phyloP scores from a whole-genome alignment of 2,888 invertebrate genomes.

The Mythimna loreyi region DNA sequence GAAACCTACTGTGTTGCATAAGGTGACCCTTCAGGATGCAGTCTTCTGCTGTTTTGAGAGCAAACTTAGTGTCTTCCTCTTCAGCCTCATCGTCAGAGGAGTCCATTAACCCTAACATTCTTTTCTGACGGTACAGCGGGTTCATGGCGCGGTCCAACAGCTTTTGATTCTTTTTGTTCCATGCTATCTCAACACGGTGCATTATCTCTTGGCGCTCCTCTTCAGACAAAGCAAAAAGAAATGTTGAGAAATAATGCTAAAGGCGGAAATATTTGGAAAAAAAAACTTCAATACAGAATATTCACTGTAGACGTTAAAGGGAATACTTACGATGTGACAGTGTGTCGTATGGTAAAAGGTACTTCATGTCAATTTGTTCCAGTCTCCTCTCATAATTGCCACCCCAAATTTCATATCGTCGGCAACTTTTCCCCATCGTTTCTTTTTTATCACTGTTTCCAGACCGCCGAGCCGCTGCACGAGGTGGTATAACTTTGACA shows the following conservation, averaged over 20 bases:
- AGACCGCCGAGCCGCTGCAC: constrained; percentile 97
- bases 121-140: constrained; percentile 75
- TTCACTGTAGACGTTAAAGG: not conserved
- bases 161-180: constrained; percentile 92
- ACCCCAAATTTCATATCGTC: constrained; percentile 96
- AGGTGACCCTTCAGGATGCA: constrained; percentile 91
- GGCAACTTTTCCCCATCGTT: constrained; percentile 96
- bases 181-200: constrained; percentile 93
- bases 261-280: too few species aligned
- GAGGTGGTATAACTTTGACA: constrained; percentile 95
- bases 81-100: constrained; percentile 83
- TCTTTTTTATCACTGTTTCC: constrained; percentile 96
- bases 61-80: constrained; percentile 79
- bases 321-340: constrained; percentile 92
- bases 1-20: constrained; percentile 74
- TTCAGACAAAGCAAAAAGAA: constrained; percentile 64
- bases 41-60: constrained; percentile 92
- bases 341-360: constrained; percentile 96
- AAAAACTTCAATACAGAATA: not conserved
- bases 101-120: constrained; percentile 72
- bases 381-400: constrained; percentile 95
- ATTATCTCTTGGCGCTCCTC: constrained; percentile 94
- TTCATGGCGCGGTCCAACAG: constrained; percentile 76
- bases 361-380: constrained; percentile 97
- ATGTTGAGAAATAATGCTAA: not conserved